These are phyloP conservation scores for Automeris io DNA, from an alignment of 2,888 invertebrate species.

Conservation along the genomic window DNA sequence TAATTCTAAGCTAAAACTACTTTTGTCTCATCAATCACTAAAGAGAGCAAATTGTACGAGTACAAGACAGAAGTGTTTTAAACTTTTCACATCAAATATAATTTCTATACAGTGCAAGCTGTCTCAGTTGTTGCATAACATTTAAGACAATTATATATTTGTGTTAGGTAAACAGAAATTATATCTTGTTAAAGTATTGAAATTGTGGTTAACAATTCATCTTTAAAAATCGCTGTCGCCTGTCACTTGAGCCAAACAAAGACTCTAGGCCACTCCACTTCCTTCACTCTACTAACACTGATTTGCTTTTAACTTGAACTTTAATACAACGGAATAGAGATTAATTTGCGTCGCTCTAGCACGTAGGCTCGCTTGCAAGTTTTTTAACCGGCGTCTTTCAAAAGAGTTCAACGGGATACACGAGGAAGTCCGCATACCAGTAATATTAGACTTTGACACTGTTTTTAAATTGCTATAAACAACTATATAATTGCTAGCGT, in stretches of 20 bases:
- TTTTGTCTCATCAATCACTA: no score
- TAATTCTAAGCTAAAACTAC: no score
- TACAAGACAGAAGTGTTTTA: no score
- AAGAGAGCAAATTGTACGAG: no score
- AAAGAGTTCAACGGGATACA: conserved; percentile 58
- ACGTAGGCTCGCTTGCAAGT: conserved; percentile 16
- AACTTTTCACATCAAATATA: no score
- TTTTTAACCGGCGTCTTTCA: conserved; percentile 36
- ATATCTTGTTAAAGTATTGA: no score
- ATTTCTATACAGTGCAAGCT: no score
- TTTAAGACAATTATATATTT: no score
- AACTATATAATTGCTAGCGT: background rate
- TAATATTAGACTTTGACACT: background rate
- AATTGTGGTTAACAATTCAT: no score
- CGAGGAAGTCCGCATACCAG: conserved; percentile 44
- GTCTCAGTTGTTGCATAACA: no score
- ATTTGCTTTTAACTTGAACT: conserved; percentile 13
- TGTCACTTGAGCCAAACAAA: conserved; percentile 29
- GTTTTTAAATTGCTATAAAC: background rate
- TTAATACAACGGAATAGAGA: conserved; percentile 18
- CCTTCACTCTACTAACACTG: conserved; percentile 33
- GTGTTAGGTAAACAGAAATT: no score
- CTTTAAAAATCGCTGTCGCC: conserved; percentile 8
- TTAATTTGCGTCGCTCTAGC: conserved; percentile 11
- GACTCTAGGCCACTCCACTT: conserved; percentile 50